Base-by-base conservation (phyloP, 2,113 vertebrate species). In the Halichoeres trimaculatus region DNA sequence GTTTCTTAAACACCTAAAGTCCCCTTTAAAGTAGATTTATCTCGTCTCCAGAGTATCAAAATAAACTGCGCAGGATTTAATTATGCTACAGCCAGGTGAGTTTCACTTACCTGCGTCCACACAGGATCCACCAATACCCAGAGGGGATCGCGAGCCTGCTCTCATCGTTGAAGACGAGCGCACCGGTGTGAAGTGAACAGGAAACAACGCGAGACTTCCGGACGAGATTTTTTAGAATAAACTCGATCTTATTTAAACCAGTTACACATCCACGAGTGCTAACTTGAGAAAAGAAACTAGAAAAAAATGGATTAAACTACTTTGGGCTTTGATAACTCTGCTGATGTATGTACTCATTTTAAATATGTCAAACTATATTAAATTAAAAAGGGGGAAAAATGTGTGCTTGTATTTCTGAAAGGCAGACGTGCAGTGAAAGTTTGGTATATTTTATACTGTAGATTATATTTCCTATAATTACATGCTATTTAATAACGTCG, bases 41-140 rank as follows among this genome's bases (percentile, higher is more conserved):
- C 48, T 30, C 26, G 5, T 61, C 4, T 6, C 10, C 43, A 8
- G 63, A 53, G n/a, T 19, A 34, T 35, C 0, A 45, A 8, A 7
- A 14, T 8, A 2, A 1, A 38, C 11, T 16, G 9, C 3, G 0
- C 1, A 47, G 41, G 35, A 19, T 24, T 7, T 10, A 5, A 5
- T 30, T 54, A 8, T 59, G 35, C n/a, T 20, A 19, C 3, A 45
- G n/a, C 0, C 57, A 75, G 74, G 66, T 73, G 26, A 64, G 5
- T 70, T 23, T 11, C 0, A 30, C 69, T 76, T 82, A 91, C 91
- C 91, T 88, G 83, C 34, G 79, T 26, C 68, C 14, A 54, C 19
- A 56, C 34, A 47, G 8, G 65, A 50, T 83, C 81, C 77, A 19
- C 73, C 59, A 40, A 51, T 60, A 81, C 76, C 77, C 51, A 58